A percentile compares a stretch with the other conserved stretches of the same genome.
Evolutionary conservation across 2,113 vertebrate species (phyloP).

Genomic region (Prunella fulvescens): DNA sequence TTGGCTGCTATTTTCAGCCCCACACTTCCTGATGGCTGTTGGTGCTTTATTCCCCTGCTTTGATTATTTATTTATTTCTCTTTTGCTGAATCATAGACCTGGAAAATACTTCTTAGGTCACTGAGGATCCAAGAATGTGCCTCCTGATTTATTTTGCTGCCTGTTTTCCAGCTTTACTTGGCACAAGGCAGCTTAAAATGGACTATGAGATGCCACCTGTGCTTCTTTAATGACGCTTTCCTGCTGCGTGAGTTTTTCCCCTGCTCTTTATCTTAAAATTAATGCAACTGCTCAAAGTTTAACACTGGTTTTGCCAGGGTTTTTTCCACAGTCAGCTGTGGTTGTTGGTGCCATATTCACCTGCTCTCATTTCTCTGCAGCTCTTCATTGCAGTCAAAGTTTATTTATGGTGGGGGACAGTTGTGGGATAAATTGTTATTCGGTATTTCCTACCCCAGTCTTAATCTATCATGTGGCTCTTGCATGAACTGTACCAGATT

Average conservation of each 20-base stretch:
- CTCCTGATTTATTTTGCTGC: not conserved
- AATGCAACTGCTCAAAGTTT: not conserved
- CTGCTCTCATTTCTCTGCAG: not conserved
- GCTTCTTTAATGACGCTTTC: not conserved
- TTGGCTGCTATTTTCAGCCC: conserved; percentile 42
- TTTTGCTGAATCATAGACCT: conserved; percentile 17
- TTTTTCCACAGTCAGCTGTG: not conserved
- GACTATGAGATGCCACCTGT: not conserved
- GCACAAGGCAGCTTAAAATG: not conserved
- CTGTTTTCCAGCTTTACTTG: not conserved
- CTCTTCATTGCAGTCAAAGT: not conserved
- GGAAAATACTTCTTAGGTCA: not conserved
- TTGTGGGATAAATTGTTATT: not conserved
- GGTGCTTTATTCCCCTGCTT: not conserved
- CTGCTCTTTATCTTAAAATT: not conserved
- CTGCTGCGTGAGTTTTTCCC: not conserved
- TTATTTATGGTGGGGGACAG: not conserved
- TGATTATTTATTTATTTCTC: not conserved
- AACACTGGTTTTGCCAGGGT: not conserved
- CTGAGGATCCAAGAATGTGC: not conserved
- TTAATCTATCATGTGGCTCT: not conserved
- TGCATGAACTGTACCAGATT: not conserved
- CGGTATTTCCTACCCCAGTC: not conserved
- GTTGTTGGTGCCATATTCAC: not conserved
- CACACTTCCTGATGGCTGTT: not conserved